Evolutionary conservation across 2,113 vertebrate genomes (phyloP).

Genomic region (Pogonocichla stellata): DNA sequence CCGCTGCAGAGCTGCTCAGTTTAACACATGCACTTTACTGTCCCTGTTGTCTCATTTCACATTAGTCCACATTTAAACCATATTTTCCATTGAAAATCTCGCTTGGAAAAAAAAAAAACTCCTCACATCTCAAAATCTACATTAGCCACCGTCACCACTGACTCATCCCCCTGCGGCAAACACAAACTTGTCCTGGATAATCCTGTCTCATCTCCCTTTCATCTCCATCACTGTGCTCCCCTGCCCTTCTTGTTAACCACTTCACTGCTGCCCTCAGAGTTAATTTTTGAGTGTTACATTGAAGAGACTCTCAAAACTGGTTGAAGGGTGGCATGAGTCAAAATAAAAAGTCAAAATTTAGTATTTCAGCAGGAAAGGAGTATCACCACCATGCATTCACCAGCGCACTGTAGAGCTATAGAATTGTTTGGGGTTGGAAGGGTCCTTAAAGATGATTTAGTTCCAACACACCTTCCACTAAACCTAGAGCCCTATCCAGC

Average conservation of each 20-base stretch:
- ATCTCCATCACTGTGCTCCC: background rate
- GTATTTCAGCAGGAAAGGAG: background rate
- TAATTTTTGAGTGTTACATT: background rate
- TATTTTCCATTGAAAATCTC: slow-evolving; percentile 1
- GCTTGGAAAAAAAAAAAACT: background rate
- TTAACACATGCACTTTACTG: slow-evolving; percentile 5
- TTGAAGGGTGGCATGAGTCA: background rate
- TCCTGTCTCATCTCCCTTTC: background rate
- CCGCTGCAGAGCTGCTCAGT: background rate
- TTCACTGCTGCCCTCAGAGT: background rate
- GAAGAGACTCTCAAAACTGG: background rate
- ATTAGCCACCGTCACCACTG: background rate
- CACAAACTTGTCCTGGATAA: background rate
- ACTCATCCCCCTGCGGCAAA: slow-evolving; percentile 21
- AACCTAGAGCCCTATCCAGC: background rate
- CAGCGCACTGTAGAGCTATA: background rate
- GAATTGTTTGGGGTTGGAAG: background rate
- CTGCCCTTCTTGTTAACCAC: background rate
- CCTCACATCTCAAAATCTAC: background rate
- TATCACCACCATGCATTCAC: background rate
- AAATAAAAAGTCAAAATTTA: background rate
- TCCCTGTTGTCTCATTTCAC: background rate
- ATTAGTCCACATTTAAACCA: background rate
- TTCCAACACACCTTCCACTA: background rate
- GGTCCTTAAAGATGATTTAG: background rate